Evolutionary conservation across 1,140 invertebrate genomes (phyloP).

Genomic region (Heliconius himera): DNA sequence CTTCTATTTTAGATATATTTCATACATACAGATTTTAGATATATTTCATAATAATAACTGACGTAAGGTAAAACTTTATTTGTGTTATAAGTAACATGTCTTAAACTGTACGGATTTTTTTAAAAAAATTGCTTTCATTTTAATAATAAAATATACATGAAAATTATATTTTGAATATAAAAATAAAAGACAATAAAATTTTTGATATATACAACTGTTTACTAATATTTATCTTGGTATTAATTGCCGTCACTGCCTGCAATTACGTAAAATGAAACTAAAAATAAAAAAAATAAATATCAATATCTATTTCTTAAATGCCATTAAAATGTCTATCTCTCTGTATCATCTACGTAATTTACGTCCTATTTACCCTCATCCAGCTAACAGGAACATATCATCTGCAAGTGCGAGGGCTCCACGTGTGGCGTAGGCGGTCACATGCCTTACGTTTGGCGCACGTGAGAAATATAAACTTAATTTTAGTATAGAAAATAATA

Average conservation of each 20-base stretch:
- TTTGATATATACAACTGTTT: no score
- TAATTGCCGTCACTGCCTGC: not conserved
- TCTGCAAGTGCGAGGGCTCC: not conserved
- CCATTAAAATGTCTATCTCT: not conserved
- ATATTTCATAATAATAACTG: no score
- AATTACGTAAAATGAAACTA: not conserved
- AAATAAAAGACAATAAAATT: no score
- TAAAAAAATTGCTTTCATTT: no score
- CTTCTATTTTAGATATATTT: no score
- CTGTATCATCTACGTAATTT: not conserved
- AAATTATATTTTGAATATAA: no score
- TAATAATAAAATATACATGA: no score
- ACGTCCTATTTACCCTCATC: not conserved
- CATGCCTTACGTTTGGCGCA: conserved; percentile 2
- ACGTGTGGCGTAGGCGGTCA: conserved; percentile 1
- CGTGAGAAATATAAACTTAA: not conserved
- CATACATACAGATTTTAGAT: no score
- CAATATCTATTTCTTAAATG: not conserved
- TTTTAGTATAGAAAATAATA: not conserved
- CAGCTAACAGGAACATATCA: not conserved
- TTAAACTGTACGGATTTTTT: no score
- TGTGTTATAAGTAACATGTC: no score
- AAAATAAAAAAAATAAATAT: not conserved
- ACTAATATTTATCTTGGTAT: no score
- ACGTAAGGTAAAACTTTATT: no score